Conservation (phyloP, 1,140 invertebrate species). For the Mactra quadrangularis region DNA sequence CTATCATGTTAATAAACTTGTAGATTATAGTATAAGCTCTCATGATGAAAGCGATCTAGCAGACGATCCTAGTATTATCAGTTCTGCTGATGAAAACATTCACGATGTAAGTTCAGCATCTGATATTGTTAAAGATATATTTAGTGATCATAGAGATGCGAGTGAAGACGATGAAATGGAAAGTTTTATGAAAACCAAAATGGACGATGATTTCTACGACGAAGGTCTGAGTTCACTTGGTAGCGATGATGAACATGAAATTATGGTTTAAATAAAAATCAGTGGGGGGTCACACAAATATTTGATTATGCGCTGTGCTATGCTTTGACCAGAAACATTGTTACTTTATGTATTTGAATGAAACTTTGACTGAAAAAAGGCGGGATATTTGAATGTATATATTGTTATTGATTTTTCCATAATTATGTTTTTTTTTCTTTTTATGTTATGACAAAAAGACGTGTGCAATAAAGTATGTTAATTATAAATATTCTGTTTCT, state of each 20-base stretch:
- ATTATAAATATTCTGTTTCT: too few relatives aligned
- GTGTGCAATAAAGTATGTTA: too few relatives aligned
- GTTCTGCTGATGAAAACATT: neutral
- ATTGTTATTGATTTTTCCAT: too few relatives aligned
- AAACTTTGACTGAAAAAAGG: too few relatives aligned
- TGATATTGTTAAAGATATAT: slow-evolving; percentile 21
- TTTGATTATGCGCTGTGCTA: too few relatives aligned
- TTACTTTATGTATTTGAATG: too few relatives aligned
- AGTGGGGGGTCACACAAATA: too few relatives aligned
- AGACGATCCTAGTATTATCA: neutral
- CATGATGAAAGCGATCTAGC: neutral
- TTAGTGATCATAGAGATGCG: neutral
- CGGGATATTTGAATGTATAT: too few relatives aligned
- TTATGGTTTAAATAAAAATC: slow-evolving; percentile 19
- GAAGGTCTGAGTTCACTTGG: slow-evolving; percentile 40
- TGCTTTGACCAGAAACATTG: too few relatives aligned
- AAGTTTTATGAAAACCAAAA: slow-evolving; percentile 38
- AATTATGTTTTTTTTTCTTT: too few relatives aligned
- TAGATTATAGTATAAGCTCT: slow-evolving; percentile 27
- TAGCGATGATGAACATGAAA: slow-evolving; percentile 34
- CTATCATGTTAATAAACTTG: neutral
- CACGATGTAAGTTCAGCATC: slow-evolving; percentile 26
- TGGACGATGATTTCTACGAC: slow-evolving; percentile 36
- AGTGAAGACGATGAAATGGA: slow-evolving; percentile 43
- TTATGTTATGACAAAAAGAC: too few relatives aligned